These are phyloP conservation scores for Perdita meconis DNA, from an alignment of 2,888 invertebrate genomes.

Conservation along the genomic window DNA sequence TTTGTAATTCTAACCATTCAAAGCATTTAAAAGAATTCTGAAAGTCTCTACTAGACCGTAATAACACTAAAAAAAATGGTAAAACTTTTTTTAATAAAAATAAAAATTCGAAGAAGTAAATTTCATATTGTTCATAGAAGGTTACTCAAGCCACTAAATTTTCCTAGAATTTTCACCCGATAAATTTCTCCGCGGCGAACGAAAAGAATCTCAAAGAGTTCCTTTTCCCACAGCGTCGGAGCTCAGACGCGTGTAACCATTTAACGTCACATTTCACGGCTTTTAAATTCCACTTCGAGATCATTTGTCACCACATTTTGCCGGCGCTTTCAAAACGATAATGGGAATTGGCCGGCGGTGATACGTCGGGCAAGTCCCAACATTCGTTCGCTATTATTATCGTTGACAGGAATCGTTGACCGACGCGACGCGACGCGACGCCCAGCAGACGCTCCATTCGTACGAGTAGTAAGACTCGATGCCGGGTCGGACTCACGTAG, in stretches of 20 bases:
- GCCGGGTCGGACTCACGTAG: conserved; percentile 53
- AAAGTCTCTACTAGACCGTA: too few relatives aligned
- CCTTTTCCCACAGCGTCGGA: too few relatives aligned
- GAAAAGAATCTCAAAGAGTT: too few relatives aligned
- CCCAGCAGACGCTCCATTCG: conserved; percentile 8
- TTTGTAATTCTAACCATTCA: too few relatives aligned
- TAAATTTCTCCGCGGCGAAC: too few relatives aligned
- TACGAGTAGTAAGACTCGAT: conserved; percentile 56
- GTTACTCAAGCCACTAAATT: too few relatives aligned
- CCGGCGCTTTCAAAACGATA: conserved; percentile 6
- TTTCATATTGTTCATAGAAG: too few relatives aligned
- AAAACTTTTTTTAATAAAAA: too few relatives aligned
- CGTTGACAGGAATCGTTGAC: conserved; percentile 19
- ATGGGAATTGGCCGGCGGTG: not conserved
- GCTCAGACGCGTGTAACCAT: not conserved
- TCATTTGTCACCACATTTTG: not conserved
- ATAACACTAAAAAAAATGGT: too few relatives aligned
- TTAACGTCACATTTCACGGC: not conserved
- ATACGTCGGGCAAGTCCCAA: conserved; percentile 6
- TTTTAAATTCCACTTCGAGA: not conserved
- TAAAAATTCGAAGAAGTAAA: too few relatives aligned
- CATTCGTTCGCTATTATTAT: conserved; percentile 50
- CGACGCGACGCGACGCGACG: conserved; percentile 3
- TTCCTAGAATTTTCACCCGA: too few relatives aligned
- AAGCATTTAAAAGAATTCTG: too few relatives aligned